Conservation (phyloP, 2,797 vertebrate genomes). For the Acipenser transmontanus region DNA sequence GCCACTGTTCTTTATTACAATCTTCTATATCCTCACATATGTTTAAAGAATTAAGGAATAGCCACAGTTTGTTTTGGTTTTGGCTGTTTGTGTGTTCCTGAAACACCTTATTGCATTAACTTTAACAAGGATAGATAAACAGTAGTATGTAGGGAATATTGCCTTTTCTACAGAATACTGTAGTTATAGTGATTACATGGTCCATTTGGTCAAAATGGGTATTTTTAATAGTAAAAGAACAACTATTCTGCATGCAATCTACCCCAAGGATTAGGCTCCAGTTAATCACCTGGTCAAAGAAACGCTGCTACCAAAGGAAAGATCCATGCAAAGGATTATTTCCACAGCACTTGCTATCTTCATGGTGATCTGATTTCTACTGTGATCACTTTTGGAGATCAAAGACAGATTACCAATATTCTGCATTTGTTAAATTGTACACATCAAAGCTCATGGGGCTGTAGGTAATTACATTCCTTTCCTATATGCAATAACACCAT, state of each 20-base stretch:
- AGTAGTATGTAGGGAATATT: conserved; percentile 10
- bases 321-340: conserved; percentile 31
- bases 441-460: conserved; percentile 9
- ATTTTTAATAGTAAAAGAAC: conserved; percentile 19
- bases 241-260: conserved; percentile 18
- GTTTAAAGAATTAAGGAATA: too few species aligned
- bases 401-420: conserved; percentile 27
- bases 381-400: conserved; percentile 29
- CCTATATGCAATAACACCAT: conserved; percentile 4
- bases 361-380: neutral
- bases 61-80: too few species aligned
- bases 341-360: conserved; percentile 27
- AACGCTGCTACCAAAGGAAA: conserved; percentile 6
- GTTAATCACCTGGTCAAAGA: conserved; percentile 36
- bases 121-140: conserved; percentile 14
- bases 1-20: too few species aligned
- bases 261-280: conserved; percentile 8
- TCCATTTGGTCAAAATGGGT: conserved; percentile 20
- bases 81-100: too few species aligned
- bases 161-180: too few species aligned
- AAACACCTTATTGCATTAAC: too few species aligned
- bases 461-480: conserved; percentile 3
- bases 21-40: too few species aligned
- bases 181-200: too few species aligned
- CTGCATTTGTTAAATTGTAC: conserved; percentile 24